Percentiles rank a stretch among this genome's conserved stretches.
Evolutionary conservation across 2,888 invertebrate species (phyloP).

Genomic region (Phanerotoma sp.): DNA sequence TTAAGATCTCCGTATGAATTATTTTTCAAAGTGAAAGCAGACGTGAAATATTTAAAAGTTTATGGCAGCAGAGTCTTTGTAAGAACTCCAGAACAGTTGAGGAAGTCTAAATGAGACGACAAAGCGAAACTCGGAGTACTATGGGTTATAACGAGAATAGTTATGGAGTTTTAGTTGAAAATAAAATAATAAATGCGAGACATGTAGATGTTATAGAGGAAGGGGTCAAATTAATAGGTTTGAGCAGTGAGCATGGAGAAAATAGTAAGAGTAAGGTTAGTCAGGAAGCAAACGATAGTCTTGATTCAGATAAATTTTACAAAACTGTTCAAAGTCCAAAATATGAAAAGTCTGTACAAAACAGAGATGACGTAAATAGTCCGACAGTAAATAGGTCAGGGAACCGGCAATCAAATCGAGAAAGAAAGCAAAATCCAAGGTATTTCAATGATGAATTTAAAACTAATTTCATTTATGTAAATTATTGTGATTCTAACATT

Average conservation of each 20-base stretch:
- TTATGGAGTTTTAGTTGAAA: conserved; percentile 26
- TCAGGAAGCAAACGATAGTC: not conserved
- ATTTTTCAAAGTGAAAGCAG: conserved; percentile 28
- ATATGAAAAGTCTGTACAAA: not conserved
- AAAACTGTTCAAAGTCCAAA: not conserved
- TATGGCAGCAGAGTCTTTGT: conserved; percentile 34
- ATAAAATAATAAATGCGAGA: conserved; percentile 26
- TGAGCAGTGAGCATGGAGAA: not conserved
- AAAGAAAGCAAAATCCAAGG: conserved; percentile 1
- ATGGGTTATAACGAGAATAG: conserved; percentile 25
- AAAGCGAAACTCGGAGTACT: conserved; percentile 28
- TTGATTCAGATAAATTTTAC: too few relatives aligned
- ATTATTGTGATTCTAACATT: not conserved
- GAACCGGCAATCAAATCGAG: too few relatives aligned
- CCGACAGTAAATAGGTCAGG: not conserved
- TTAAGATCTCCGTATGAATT: conserved; percentile 31
- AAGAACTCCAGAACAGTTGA: conserved; percentile 28
- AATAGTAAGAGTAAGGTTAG: not conserved
- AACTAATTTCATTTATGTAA: conserved; percentile 1
- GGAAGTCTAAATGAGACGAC: conserved; percentile 25
- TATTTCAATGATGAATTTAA: not conserved
- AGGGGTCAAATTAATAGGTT: conserved; percentile 6
- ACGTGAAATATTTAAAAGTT: conserved; percentile 26
- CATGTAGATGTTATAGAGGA: conserved; percentile 29
- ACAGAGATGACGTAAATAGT: not conserved